These are phyloP conservation scores for Thysanoteuthis rhombus DNA, from an alignment of 2,888 invertebrate species.

Conservation along the genomic window DNA sequence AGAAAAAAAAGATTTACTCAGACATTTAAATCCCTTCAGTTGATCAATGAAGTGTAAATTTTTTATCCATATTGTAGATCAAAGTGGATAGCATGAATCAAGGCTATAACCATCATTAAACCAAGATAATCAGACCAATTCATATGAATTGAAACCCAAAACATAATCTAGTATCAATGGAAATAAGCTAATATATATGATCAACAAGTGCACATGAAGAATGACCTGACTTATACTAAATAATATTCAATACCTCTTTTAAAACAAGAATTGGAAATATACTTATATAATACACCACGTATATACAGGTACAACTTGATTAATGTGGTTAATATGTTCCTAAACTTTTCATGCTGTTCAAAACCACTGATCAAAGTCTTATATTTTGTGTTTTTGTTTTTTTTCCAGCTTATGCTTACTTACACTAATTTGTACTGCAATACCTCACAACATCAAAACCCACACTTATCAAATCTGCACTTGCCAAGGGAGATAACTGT, in stretches of 20 bases:
- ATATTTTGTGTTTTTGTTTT: too few species aligned
- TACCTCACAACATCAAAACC: too few species aligned
- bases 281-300: too few species aligned
- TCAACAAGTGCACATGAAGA: too few species aligned
- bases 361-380: too few species aligned
- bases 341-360: too few species aligned
- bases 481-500: too few species aligned
- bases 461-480: too few species aligned
- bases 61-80: neutral
- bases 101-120: neutral
- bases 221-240: neutral
- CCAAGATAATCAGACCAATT: neutral
- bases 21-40: neutral
- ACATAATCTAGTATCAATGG: neutral
- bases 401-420: too few species aligned
- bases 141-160: neutral
- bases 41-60: neutral
- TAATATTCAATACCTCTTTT: neutral
- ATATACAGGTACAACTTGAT: too few species aligned
- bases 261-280: neutral
- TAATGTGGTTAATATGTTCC: too few species aligned
- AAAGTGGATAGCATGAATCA: neutral
- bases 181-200: neutral
- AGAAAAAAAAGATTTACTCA: constrained; percentile 28
- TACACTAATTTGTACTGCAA: too few species aligned